phyloP scores from a whole-genome alignment of 2,888 invertebrate genomes.

The Cartodere bifasciata region DNA sequence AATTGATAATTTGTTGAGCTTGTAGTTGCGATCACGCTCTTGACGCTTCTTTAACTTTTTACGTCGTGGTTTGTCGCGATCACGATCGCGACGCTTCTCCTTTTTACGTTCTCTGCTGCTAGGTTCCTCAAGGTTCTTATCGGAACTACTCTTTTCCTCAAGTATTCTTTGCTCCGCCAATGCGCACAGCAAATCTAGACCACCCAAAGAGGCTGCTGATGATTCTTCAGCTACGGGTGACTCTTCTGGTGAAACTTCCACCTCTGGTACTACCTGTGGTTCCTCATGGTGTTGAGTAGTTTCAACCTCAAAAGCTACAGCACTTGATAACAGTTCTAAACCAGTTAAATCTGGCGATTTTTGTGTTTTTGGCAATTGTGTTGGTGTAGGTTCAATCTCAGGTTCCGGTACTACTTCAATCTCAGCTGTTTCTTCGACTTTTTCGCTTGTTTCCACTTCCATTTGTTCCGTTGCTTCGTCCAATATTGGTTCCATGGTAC shows the following conservation, averaged over 20 bases:
- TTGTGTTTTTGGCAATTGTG: conserved; percentile 18
- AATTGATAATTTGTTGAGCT: no score
- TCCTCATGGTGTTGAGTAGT: no score
- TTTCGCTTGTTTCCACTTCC: conserved; percentile 10
- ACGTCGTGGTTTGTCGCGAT: conserved; percentile 32
- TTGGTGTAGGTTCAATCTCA: conserved; percentile 3
- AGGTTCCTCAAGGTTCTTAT: conserved; percentile 28
- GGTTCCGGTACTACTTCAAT: conserved; percentile 1
- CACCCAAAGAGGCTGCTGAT: conserved; percentile 41
- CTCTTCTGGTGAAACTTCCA: conserved; percentile 35
- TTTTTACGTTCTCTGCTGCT: conserved; percentile 17
- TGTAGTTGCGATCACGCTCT: no score
- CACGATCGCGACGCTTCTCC: conserved; percentile 16
- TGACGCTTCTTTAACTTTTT: no score
- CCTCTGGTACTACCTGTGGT: no score
- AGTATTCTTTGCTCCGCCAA: conserved; percentile 73
- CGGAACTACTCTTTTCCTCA: conserved; percentile 59
- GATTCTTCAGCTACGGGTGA: conserved; percentile 36
- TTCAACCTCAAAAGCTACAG: conserved; percentile 71
- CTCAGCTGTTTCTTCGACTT: conserved; percentile 5
- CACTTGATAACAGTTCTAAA: conserved; percentile 69
- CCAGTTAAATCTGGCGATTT: conserved; percentile 75
- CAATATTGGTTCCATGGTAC: conserved; percentile 5
- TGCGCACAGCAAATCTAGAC: conserved; percentile 66
- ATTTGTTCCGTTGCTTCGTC: conserved; percentile 16